Percentiles rank a stretch among this genome's conserved stretches.
These are phyloP conservation scores for Chironomus tentans DNA, from an alignment of 2,888 invertebrate species.

Conservation along the genomic window DNA sequence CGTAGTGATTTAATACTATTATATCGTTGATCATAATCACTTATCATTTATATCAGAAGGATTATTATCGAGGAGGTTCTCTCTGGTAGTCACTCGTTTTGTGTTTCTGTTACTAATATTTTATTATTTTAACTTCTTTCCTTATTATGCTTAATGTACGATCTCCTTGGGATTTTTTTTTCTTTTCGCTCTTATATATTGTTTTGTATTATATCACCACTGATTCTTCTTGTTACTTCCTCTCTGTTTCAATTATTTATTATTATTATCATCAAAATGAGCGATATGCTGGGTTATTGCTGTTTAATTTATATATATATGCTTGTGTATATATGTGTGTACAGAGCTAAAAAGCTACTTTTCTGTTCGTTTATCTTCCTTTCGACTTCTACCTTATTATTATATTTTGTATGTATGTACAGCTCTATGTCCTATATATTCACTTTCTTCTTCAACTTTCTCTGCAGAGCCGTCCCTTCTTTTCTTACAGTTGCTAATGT, in stretches of 20 bases:
- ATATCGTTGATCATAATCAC: constrained; percentile 41
- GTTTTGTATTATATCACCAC: neutral
- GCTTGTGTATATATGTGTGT: neutral
- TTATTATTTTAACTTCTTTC: neutral
- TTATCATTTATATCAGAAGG: constrained; percentile 38
- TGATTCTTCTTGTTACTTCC: neutral
- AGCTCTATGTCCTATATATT: too few species aligned
- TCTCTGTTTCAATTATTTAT: neutral
- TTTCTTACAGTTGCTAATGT: neutral
- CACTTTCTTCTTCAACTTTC: neutral
- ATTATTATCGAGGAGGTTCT: neutral
- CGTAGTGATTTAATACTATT: constrained; percentile 44
- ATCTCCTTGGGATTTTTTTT: neutral
- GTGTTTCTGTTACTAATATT: neutral
- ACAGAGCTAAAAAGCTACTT: neutral
- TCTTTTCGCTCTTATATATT: neutral
- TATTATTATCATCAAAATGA: neutral
- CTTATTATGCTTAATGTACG: neutral
- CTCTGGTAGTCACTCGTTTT: neutral
- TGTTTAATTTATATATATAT: neutral
- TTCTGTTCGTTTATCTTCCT: neutral
- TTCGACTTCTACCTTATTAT: neutral
- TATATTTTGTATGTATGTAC: too few species aligned
- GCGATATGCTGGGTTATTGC: neutral
- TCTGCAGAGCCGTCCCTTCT: neutral